phyloP scores from a whole-genome alignment of 2,797 vertebrate genomes.

The Chiroxiphia lanceolata region DNA sequence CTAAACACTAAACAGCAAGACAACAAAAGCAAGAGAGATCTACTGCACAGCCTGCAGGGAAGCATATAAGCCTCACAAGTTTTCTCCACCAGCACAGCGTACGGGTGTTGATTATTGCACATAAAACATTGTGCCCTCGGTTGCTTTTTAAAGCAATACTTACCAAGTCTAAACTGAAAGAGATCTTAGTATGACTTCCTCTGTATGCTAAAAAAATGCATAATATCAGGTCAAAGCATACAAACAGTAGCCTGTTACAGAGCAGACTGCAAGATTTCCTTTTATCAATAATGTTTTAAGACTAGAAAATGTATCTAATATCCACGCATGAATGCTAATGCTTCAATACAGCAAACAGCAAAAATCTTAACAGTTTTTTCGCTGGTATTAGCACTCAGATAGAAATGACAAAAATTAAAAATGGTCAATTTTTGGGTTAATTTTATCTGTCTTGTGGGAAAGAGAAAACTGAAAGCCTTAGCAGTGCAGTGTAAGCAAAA shows the following conservation, averaged over 20 bases:
- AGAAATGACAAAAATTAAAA: neutral
- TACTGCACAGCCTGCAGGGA: neutral
- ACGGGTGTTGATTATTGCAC: neutral
- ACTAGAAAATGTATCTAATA: neutral
- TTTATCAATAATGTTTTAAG: neutral
- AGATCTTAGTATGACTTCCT: neutral
- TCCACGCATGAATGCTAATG: neutral
- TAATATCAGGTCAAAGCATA: neutral
- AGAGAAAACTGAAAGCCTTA: neutral
- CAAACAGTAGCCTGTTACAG: neutral
- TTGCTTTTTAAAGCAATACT: neutral
- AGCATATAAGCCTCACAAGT: neutral
- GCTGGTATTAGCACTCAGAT: neutral
- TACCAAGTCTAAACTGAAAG: neutral
- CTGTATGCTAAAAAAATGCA: neutral
- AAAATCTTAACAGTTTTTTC: neutral
- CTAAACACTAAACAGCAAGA: neutral
- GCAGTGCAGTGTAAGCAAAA: constrained; percentile 25
- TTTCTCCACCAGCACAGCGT: neutral
- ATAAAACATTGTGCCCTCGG: neutral
- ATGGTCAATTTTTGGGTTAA: neutral
- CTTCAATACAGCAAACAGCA: neutral
- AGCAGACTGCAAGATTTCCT: neutral
- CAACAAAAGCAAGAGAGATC: neutral
- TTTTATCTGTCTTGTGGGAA: constrained; percentile 7